Base-by-base conservation (phyloP, 2,113 vertebrate genomes). In the Cavia porcellus region DNA sequence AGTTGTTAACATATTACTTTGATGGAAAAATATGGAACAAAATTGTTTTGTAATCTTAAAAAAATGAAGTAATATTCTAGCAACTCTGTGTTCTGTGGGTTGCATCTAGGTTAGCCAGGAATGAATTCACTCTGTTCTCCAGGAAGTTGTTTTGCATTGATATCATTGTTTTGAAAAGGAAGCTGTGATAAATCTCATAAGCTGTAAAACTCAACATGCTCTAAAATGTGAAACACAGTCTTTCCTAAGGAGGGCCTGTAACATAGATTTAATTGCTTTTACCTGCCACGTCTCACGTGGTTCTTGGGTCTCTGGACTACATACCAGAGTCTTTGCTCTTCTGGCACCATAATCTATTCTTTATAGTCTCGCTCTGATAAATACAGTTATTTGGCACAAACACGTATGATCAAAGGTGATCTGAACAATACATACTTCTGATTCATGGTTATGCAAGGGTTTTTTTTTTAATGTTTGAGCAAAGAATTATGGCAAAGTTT, bases 351-450 rank as follows among this genome's bases (percentile, higher is more conserved):
- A 45, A 4, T 59, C 47, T 90, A 1, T 77, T 15, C 0, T 59
- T 89, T 75, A 59, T 0, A 42, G 19, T 59, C 72, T 89, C 62
- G 25, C 32, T 2, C 3, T 64, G 68, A 90, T 93, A 88, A 83
- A 28, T 47, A 22, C 3, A 15, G 42, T 62, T 75, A 13, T 22
- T 84, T 90, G 85, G 55, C 52, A 74, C 52, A 84, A 55, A 79
- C 32, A 30, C 32, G 15, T 64, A 1, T 11, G 84, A 80, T 94
- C 96, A 94, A 85, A 97, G 95, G 91, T 94, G 57, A 85, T 25
- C 59, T 84, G 86, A 96, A 84, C 74, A 91, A 68, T 35, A 32
- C 13, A 22, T 14, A 61, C 12, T 85, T 92, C 92, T 89, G 82
- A 75, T 92, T 42, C 83, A 84, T 91, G 83, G 96, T 80, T 85